Percentiles rank a stretch among this genome's conserved stretches.
phyloP scores from a whole-genome alignment of 2,888 invertebrate species.

The Brachycybe producta region DNA sequence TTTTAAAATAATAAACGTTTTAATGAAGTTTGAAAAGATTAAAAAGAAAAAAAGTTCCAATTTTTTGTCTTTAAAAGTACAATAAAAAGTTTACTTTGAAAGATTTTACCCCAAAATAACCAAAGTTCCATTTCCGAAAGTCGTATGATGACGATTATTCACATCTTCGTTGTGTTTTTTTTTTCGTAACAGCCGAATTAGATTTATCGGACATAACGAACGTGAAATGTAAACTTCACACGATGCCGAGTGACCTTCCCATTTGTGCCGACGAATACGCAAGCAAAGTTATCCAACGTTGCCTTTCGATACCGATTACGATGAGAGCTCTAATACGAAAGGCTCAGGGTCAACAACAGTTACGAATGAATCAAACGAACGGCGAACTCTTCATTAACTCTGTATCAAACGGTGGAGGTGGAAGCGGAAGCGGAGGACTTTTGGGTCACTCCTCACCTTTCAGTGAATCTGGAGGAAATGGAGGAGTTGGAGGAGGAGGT shows the following conservation, averaged over 20 bases:
- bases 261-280: slow-evolving; percentile 37
- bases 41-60: not conserved
- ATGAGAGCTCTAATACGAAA: slow-evolving; percentile 68
- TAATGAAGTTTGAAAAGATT: too few species aligned
- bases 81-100: not conserved
- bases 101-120: too few species aligned
- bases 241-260: slow-evolving; percentile 39
- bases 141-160: not conserved
- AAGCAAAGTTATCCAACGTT: slow-evolving; percentile 61
- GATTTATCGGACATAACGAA: slow-evolving; percentile 67
- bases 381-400: slow-evolving; percentile 15
- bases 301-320: slow-evolving; percentile 83
- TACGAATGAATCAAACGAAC: slow-evolving; percentile 18
- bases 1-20: too few species aligned
- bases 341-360: slow-evolving; percentile 23
- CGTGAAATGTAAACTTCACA: slow-evolving; percentile 62
- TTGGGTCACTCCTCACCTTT: slow-evolving; percentile 14
- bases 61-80: not conserved
- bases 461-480: too few species aligned
- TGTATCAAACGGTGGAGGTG: slow-evolving; percentile 23
- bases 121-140: too few species aligned
- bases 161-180: slow-evolving; percentile 20
- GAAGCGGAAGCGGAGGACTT: slow-evolving; percentile 15
- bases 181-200: slow-evolving; percentile 66
- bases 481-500: slow-evolving; percentile 10